phyloP scores from a whole-genome alignment of 2,797 vertebrate genomes.

The Gephyroberyx darwinii region DNA sequence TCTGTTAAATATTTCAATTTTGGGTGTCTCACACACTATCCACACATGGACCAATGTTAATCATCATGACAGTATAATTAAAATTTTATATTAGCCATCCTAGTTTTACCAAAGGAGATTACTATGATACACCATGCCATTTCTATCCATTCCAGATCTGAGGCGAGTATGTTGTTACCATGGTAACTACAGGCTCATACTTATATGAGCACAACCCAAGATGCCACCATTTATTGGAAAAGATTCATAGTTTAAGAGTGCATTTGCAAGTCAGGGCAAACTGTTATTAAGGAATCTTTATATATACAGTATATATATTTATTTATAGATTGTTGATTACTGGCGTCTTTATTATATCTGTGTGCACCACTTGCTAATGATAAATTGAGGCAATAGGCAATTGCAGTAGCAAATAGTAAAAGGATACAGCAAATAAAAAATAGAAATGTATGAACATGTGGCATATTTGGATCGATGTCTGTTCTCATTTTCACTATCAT shows the following conservation, averaged over 20 bases:
- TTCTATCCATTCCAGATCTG: slow-evolving; percentile 54
- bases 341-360: slow-evolving; percentile 15
- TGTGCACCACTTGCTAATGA: slow-evolving; percentile 8
- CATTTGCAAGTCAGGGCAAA: slow-evolving; percentile 35
- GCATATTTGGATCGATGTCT: too few relatives aligned
- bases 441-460: too few relatives aligned
- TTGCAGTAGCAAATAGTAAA: neutral
- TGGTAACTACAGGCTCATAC: slow-evolving; percentile 69
- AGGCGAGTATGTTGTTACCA: slow-evolving; percentile 72
- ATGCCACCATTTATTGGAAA: slow-evolving; percentile 52
- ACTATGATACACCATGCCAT: slow-evolving; percentile 33
- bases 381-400: neutral
- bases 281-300: slow-evolving; percentile 31
- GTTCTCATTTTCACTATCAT: too few relatives aligned
- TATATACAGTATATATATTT: neutral
- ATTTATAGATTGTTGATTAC: slow-evolving; percentile 24
- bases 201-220: slow-evolving; percentile 55
- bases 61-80: slow-evolving; percentile 33
- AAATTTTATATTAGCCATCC: slow-evolving; percentile 31
- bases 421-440: neutral
- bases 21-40: slow-evolving; percentile 10
- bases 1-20: neutral
- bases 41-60: slow-evolving; percentile 16
- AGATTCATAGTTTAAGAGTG: slow-evolving; percentile 43
- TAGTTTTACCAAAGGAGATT: slow-evolving; percentile 49